Evolutionary conservation across 2,113 vertebrate species (phyloP).

Genomic region (Muntiacus muntjak): DNA sequence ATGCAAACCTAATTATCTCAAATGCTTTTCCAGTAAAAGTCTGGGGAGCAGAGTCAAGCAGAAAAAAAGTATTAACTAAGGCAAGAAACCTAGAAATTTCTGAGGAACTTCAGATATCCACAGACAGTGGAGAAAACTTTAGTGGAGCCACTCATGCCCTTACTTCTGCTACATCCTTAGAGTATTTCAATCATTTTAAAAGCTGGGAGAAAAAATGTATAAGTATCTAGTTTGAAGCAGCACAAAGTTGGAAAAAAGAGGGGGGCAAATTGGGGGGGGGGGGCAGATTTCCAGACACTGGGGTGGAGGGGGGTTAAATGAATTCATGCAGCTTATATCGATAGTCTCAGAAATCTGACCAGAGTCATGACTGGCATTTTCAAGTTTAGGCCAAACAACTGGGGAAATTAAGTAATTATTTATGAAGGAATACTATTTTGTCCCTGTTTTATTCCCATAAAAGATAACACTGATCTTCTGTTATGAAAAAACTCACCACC

Average conservation of each 20-base stretch:
- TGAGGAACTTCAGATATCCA: neutral
- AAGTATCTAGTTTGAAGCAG: neutral
- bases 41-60: neutral
- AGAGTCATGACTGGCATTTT: neutral
- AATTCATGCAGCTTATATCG: neutral
- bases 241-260: neutral
- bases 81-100: neutral
- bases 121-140: neutral
- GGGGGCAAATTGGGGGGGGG: too few species aligned
- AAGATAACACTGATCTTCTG: neutral
- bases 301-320: neutral
- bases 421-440: neutral
- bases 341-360: neutral
- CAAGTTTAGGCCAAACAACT: neutral
- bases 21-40: neutral
- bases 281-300: neutral
- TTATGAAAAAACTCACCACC: neutral
- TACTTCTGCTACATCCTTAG: neutral
- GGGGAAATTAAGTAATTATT: neutral
- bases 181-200: neutral
- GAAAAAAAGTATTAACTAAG: neutral
- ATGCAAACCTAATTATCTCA: neutral
- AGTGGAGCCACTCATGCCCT: neutral
- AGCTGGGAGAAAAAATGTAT: neutral
- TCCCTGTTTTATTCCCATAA: neutral